Percentiles rank a stretch among this genome's conserved stretches.
Conservation (phyloP, 2,888 invertebrate species). For the Muschampia plurimacula region DNA sequence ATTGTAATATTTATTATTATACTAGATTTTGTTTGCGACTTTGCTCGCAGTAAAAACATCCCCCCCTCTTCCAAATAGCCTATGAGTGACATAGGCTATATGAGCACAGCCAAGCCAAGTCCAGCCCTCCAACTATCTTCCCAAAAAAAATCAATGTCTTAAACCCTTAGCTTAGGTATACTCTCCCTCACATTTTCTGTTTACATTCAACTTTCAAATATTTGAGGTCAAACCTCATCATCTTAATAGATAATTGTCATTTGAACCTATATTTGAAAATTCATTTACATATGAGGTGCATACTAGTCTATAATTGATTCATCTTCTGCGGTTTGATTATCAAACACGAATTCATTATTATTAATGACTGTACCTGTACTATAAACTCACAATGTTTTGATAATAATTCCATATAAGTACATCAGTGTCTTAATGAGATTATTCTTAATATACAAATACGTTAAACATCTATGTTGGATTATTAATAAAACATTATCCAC, state of each 20-base stretch:
- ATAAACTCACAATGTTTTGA: constrained; percentile 13
- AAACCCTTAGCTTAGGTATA: too few species aligned
- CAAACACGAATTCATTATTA: background rate
- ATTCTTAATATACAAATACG: constrained; percentile 4
- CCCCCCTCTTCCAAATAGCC: too few species aligned
- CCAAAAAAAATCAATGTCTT: too few species aligned
- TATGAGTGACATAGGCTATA: too few species aligned
- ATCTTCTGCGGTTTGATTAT: background rate
- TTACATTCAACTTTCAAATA: too few species aligned
- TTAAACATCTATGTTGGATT: background rate
- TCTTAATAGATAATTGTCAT: background rate
- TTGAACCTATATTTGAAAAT: background rate
- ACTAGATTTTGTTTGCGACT: background rate
- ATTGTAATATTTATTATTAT: too few species aligned
- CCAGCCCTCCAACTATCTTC: too few species aligned
- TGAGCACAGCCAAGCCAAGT: too few species aligned
- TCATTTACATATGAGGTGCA: background rate
- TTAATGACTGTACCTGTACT: background rate
- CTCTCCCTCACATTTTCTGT: too few species aligned
- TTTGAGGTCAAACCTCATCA: background rate
- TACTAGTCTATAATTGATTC: constrained; percentile 1
- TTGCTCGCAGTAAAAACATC: too few species aligned
- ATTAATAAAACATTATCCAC: constrained; percentile 4
- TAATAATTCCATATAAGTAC: background rate
- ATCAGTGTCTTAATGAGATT: background rate